phyloP scores from a whole-genome alignment of 2,888 invertebrate genomes.

The Phytoseiulus persimilis region DNA sequence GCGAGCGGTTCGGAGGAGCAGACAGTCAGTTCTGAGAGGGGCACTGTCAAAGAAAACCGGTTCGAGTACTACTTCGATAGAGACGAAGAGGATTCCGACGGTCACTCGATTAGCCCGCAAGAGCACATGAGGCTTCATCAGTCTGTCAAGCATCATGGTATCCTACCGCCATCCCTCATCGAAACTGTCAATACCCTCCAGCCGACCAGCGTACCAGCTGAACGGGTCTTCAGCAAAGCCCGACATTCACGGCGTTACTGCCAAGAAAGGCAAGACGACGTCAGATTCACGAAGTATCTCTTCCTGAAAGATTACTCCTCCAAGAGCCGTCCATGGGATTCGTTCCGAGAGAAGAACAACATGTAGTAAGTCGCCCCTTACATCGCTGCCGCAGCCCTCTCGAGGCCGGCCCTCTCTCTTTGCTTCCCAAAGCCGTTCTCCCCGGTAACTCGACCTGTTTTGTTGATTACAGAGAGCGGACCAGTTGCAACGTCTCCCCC shows the following conservation, averaged over 20 bases:
- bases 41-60: neutral
- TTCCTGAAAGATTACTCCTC: neutral
- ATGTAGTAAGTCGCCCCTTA: too few species aligned
- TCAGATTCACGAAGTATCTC: neutral
- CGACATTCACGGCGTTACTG: neutral
- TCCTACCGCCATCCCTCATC: neutral
- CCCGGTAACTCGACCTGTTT: too few species aligned
- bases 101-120: neutral
- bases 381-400: too few species aligned
- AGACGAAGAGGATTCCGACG: neutral
- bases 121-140: neutral
- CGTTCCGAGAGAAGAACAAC: too few species aligned
- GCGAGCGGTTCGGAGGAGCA: neutral
- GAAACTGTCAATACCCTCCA: neutral
- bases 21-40: neutral
- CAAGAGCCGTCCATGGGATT: neutral
- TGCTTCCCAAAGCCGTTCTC: too few species aligned
- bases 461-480: too few species aligned
- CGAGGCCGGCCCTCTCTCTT: too few species aligned
- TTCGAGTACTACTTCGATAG: neutral
- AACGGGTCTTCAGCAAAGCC: neutral
- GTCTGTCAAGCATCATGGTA: neutral
- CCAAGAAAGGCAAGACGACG: neutral
- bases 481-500: too few species aligned
- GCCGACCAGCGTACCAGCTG: neutral